Base-by-base conservation (phyloP, 2,113 vertebrate species). In the Tautogolabrus adspersus region DNA sequence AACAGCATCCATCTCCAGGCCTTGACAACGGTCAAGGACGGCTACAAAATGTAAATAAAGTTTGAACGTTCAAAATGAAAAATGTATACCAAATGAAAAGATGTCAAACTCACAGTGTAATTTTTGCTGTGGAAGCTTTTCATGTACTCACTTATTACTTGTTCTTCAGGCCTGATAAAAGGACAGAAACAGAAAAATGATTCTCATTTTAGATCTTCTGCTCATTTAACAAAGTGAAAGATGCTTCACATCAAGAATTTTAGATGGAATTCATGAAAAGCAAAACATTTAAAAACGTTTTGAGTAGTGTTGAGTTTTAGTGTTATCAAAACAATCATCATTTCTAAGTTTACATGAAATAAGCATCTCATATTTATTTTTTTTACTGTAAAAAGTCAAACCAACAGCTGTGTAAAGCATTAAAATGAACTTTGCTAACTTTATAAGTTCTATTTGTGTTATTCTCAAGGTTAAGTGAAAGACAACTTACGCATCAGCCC, bases 1-100 rank as follows among this genome's bases (percentile, higher is more conserved):
- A n/a, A 70, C 90, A 26, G 88, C 89, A 0, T 92, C 92, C 82
- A 90, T 85, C 84, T 93, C 89, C 30, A 92, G 6, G 1, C 85
- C 87, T 2, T 78, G 0, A 44, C 91, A 93, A 2, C 86, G 88
- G 57, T 91, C 89, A 4, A 11, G 66, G 11, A 11, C 16, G 18
- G 1, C 49, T 52, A 2, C 47, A 49, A 18, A 49, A 19, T n/a
- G 11, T 12, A 10, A 58, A 34, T 38, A 12, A 54, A 44, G 9
- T 0, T 0, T 16, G 30, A 11, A 6, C 10, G 60, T 18, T 12
- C 5, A 23, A 22, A 13, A 56, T 13, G 11, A 47, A 5, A 49
- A 60, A 6, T 62, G 10, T 67, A 7, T 54, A 13, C 7, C 8
- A 10, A 30, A 23, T 26, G 47, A 19, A 15, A 8, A 34, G 12